Conservation (phyloP, 1,140 invertebrate genomes). For the Thaumatotibia leucotreta region DNA sequence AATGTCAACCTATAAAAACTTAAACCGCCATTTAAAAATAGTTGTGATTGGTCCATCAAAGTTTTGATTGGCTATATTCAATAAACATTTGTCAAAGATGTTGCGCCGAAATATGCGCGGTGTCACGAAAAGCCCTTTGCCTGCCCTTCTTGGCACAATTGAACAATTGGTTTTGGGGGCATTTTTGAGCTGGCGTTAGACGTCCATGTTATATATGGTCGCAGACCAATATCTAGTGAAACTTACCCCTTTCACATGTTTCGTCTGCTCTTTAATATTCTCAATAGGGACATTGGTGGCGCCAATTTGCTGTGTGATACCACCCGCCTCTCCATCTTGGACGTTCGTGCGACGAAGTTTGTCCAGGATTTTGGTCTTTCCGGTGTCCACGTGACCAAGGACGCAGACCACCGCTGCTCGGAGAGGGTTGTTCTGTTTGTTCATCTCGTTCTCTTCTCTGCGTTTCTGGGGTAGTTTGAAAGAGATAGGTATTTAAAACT, state of each 20-base stretch:
- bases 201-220: too few species aligned
- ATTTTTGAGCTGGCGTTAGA: too few species aligned
- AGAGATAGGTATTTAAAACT: conserved; percentile 21
- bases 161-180: too few species aligned
- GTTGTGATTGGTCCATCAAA: too few species aligned
- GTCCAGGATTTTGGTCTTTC: conserved; percentile 99
- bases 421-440: conserved; percentile 86
- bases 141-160: too few species aligned
- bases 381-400: conserved; percentile 99
- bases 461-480: conserved; percentile 87
- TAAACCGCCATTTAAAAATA: too few species aligned
- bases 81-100: too few species aligned
- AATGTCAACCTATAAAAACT: too few species aligned
- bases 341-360: conserved; percentile 96
- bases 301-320: conserved; percentile 99
- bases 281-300: conserved; percentile 99
- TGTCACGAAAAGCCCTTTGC: too few species aligned
- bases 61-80: too few species aligned
- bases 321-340: conserved; percentile 99
- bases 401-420: conserved; percentile 98
- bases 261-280: conserved; percentile 96
- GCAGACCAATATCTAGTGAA: too few species aligned
- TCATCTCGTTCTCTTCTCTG: conserved; percentile 89
- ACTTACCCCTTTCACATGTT: conserved; percentile 93
- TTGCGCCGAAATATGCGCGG: too few species aligned